A percentile compares a stretch with the other conserved stretches of the same genome.
Conservation (phyloP, 2,797 vertebrate genomes). For the Sebastes goodei region DNA sequence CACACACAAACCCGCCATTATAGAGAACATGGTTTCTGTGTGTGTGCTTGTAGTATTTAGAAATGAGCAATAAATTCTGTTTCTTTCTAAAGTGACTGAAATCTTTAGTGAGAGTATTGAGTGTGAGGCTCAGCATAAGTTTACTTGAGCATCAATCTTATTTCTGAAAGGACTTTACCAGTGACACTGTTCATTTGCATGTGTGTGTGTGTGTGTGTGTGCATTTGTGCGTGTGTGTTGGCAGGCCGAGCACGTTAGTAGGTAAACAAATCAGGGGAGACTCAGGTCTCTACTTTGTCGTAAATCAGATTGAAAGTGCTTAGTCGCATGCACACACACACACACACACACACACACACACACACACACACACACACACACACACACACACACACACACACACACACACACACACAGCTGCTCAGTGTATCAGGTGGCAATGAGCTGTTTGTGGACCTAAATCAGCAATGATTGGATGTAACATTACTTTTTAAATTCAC, state of each 20-base stretch:
- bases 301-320: slow-evolving; percentile 67
- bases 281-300: slow-evolving; percentile 43
- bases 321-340: slow-evolving; percentile 25
- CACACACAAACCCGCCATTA: background rate
- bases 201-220: slow-evolving; percentile 31
- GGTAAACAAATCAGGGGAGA: slow-evolving; percentile 60
- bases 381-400: background rate
- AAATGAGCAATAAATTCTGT: background rate
- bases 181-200: slow-evolving; percentile 47
- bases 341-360: background rate
- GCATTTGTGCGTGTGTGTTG: background rate
- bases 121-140: slow-evolving; percentile 36
- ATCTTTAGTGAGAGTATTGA: slow-evolving; percentile 36
- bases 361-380: background rate
- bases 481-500: slow-evolving; percentile 3
- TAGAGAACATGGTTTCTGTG: background rate
- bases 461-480: slow-evolving; percentile 19
- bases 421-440: slow-evolving; percentile 39
- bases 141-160: slow-evolving; percentile 54
- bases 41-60: background rate
- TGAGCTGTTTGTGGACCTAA: slow-evolving; percentile 25
- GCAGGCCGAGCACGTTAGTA: slow-evolving; percentile 29
- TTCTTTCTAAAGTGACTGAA: slow-evolving; percentile 3
- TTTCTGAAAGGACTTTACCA: slow-evolving; percentile 39
- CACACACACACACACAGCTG: slow-evolving; percentile 19